Base-by-base conservation (phyloP, 2,113 vertebrate genomes). In the Seriola quinqueradiata region DNA sequence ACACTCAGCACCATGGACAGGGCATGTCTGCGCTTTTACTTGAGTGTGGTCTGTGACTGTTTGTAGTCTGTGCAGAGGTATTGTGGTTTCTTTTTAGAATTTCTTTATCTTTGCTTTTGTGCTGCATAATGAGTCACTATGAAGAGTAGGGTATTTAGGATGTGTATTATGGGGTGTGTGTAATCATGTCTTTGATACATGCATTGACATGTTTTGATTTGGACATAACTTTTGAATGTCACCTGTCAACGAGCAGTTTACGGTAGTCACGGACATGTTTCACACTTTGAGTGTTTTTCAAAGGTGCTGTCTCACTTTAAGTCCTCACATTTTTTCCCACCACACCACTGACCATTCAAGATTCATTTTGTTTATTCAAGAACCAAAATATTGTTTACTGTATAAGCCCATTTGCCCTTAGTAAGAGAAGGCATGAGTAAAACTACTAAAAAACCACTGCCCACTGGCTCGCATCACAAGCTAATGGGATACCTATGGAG, bases 1-100 rank as follows among this genome's bases (percentile, higher is more conserved):
- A 58, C 46, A n/a, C 50, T 87, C 76, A 87, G 88, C 70, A 89
- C 88, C 88, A 92, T 79, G 88, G 75, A 92, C 82, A 92, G 80
- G 44, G 77, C 59, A 65, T 69, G 28, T 10, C 40, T 66, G 38
- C 9, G 19, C 14, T 67, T 69, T 71, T 3, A 65, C 28, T 50
- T 50, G 12, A 13, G 14, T 54, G 21, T 48, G 2, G 17, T 50
- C 50, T 25, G 9, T 72, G 17, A 34, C 34, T 72, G 8, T 8
- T 42, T 42, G 14, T 25, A 28, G 66, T 65, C 38, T 14, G 28
- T 70, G 48, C n/a, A 54, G 72, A 28, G 25, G 14, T 42, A 7
- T 55, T 4, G 3, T 65, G 10, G 14, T 77, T 50, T 57, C 0
- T 23, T 28, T 1, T 58, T 36, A 5, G 19, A 7, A 16, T 60